phyloP scores from a whole-genome alignment of 2,797 vertebrate genomes.

The Syngnathus rostellatus region DNA sequence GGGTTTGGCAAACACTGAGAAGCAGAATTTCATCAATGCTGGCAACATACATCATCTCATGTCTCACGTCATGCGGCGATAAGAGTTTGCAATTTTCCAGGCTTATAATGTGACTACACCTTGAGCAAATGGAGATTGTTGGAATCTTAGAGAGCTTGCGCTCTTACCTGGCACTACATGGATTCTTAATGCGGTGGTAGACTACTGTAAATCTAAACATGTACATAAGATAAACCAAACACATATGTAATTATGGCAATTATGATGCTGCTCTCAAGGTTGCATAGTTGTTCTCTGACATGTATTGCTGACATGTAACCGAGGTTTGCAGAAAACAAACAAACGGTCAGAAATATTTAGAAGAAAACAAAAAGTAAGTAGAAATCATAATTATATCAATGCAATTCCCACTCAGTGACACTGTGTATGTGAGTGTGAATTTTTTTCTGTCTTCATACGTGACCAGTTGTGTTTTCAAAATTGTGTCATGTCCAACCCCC shows the following conservation, averaged over 20 bases:
- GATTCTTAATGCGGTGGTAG: constrained; percentile 1
- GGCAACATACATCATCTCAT: constrained; percentile 2
- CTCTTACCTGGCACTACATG: constrained; percentile 6
- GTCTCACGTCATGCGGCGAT: constrained; percentile 10
- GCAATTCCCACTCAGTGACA: neutral
- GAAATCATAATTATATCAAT: neutral
- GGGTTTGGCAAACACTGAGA: constrained; percentile 16
- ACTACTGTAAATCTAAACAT: neutral
- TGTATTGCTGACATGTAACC: no score
- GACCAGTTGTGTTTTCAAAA: no score
- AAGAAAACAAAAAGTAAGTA: neutral
- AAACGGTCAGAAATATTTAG: no score
- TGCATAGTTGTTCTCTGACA: no score
- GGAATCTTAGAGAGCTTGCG: constrained; percentile 1
- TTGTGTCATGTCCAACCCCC: no score
- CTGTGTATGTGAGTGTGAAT: neutral
- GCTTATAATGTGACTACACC: constrained; percentile 7
- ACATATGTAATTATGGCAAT: neutral
- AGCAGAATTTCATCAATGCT: constrained; percentile 15
- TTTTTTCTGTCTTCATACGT: no score
- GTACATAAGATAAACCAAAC: neutral
- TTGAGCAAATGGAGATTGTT: constrained; percentile 5
- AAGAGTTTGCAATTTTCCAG: constrained; percentile 15
- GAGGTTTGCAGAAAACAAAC: no score
- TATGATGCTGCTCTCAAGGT: no score